phyloP scores from a whole-genome alignment of 2,797 vertebrate genomes.

The Otolemur crassicaudatus region DNA sequence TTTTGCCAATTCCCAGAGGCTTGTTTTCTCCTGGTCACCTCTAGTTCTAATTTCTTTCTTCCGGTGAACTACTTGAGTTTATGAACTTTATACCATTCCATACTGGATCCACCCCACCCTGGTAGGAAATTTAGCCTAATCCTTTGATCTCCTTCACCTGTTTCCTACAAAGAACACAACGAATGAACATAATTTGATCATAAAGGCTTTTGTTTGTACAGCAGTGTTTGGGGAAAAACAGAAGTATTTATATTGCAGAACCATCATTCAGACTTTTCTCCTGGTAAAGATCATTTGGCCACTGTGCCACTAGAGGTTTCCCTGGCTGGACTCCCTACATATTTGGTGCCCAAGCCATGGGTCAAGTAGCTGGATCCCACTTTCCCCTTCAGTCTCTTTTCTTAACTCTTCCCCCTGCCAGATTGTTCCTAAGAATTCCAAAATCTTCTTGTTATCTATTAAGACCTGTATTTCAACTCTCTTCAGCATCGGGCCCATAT shows the following conservation, averaged over 20 bases:
- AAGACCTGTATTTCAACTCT: not conserved
- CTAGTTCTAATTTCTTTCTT: not conserved
- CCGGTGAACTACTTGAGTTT: not conserved
- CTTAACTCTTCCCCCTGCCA: not conserved
- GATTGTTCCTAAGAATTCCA: not conserved
- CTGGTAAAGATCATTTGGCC: not conserved
- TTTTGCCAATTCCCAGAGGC: not conserved
- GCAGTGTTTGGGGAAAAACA: not conserved
- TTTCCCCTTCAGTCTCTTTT: not conserved
- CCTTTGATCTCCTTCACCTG: not conserved
- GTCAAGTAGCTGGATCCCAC: not conserved
- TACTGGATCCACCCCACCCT: not conserved
- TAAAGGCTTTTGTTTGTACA: not conserved
- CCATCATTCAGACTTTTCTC: not conserved
- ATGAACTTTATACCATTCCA: not conserved
- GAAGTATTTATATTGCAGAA: not conserved
- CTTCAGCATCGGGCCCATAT: not conserved
- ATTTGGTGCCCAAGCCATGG: not conserved
- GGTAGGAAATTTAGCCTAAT: not conserved
- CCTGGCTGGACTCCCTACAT: not conserved
- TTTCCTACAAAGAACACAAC: slow-evolving; percentile 11
- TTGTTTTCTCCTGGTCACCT: not conserved
- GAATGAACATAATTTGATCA: not conserved
- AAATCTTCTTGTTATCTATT: not conserved
- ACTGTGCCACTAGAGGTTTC: not conserved